These are phyloP conservation scores for Lagria hirta DNA, from an alignment of 2,888 invertebrate species.

Conservation along the genomic window DNA sequence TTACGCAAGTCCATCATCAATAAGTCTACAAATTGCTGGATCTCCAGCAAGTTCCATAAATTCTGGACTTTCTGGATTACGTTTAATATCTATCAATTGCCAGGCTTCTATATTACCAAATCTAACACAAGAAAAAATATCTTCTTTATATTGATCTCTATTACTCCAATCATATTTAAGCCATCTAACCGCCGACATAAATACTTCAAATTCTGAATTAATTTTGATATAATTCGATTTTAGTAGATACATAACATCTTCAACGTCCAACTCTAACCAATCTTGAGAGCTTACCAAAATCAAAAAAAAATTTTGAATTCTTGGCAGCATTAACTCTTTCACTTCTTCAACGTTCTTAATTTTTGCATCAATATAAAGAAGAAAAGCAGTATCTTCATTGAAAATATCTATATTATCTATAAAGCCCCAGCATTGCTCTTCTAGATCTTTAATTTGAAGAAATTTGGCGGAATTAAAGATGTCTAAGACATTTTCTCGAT, in stretches of 20 bases:
- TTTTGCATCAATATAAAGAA: slow-evolving; percentile 61
- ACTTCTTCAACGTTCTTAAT: slow-evolving; percentile 60
- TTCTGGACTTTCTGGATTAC: slow-evolving; percentile 72
- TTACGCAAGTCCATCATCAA: slow-evolving; percentile 79
- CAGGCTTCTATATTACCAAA: slow-evolving; percentile 80
- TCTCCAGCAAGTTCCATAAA: slow-evolving; percentile 69
- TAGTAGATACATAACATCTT: slow-evolving; percentile 68
- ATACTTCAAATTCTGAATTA: slow-evolving; percentile 74
- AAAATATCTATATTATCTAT: slow-evolving; percentile 70
- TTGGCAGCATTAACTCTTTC: slow-evolving; percentile 71
- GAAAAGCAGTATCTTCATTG: slow-evolving; percentile 73
- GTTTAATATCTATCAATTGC: slow-evolving; percentile 76
- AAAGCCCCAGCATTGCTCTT: slow-evolving; percentile 77
- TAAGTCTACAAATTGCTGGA: slow-evolving; percentile 71
- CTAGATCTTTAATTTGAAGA: slow-evolving; percentile 70
- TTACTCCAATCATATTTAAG: slow-evolving; percentile 69
- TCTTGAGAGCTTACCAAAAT: slow-evolving; percentile 75
- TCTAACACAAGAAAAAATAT: slow-evolving; percentile 70
- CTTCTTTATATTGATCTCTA: slow-evolving; percentile 60
- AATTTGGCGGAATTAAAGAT: slow-evolving; percentile 72
- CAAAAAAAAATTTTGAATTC: slow-evolving; percentile 74
- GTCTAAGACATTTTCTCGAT: slow-evolving; percentile 70
- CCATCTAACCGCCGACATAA: slow-evolving; percentile 82
- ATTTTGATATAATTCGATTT: slow-evolving; percentile 74
- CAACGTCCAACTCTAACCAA: slow-evolving; percentile 66